phyloP scores from a whole-genome alignment of 2,113 vertebrate species.

The Polypterus bichir region DNA sequence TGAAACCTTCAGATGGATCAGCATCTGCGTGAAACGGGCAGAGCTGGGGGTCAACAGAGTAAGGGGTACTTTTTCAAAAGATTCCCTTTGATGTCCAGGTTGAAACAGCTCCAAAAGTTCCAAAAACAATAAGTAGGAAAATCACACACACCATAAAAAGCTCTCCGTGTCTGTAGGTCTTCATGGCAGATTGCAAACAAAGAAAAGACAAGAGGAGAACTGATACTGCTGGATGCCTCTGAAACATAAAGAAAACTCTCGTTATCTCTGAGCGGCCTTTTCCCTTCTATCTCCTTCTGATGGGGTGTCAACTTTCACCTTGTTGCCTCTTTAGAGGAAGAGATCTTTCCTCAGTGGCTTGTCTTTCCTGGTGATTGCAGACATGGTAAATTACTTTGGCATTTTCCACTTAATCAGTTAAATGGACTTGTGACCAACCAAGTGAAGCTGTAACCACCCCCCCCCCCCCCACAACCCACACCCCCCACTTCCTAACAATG shows the following conservation, averaged over 20 bases:
- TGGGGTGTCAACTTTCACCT: conserved; percentile 8
- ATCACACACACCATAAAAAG: not conserved
- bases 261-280: not conserved
- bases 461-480: not conserved
- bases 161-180: not conserved
- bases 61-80: not conserved
- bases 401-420: conserved; percentile 19
- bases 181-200: conserved; percentile 8
- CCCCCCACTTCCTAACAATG: not conserved
- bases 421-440: conserved; percentile 18
- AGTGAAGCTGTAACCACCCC: not conserved
- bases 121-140: not conserved
- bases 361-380: not conserved
- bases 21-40: too few relatives aligned
- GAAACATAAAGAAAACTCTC: conserved; percentile 1
- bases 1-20: too few relatives aligned
- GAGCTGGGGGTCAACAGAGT: too few relatives aligned
- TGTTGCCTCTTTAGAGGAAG: not conserved
- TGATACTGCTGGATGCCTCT: not conserved
- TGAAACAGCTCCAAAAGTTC: not conserved
- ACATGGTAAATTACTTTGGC: not conserved
- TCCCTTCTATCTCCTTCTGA: not conserved
- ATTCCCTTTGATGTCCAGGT: conserved; percentile 8
- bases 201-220: conserved; percentile 6
- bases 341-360: not conserved